Percentiles rank a stretch among this genome's conserved stretches.
These are phyloP conservation scores for Dascyllus trimaculatus DNA, from an alignment of 2,113 vertebrate genomes.

Conservation along the genomic window DNA sequence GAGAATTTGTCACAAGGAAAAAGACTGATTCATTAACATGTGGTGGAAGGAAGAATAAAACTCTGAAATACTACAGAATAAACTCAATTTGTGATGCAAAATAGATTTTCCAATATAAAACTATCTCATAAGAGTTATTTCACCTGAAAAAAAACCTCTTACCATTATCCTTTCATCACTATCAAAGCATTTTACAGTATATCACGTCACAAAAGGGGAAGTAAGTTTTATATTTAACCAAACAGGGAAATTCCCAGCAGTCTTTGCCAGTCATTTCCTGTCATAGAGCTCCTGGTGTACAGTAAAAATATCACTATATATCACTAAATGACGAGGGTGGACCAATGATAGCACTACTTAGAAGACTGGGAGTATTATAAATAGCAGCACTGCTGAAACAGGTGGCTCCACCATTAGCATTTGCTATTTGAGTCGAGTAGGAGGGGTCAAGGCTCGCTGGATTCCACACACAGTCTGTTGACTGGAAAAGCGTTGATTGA, in stretches of 20 bases:
- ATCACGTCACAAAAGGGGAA: conserved; percentile 26
- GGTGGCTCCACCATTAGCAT: conserved; percentile 68
- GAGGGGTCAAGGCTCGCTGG: conserved; percentile 57
- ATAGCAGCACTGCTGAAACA: conserved; percentile 71
- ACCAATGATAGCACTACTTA: conserved; percentile 53
- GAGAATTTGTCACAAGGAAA: conserved; percentile 3
- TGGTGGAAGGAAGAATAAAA: conserved; percentile 30
- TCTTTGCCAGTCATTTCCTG: conserved; percentile 50
- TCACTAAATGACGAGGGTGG: conserved; percentile 33
- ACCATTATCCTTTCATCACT: not conserved
- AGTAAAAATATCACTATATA: conserved; percentile 38
- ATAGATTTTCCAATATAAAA: not conserved
- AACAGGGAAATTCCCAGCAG: conserved; percentile 51
- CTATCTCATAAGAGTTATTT: not conserved
- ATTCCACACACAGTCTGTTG: conserved; percentile 58
- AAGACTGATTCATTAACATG: conserved; percentile 35
- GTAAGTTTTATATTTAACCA: conserved; percentile 55
- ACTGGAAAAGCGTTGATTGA: conserved; percentile 64
- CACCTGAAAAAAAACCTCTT: not conserved
- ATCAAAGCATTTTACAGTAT: not conserved
- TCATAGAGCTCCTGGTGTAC: conserved; percentile 14
- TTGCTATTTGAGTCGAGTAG: conserved; percentile 54
- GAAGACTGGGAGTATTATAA: conserved; percentile 56
- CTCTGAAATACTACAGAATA: not conserved
- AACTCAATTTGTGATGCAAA: not conserved